These are phyloP conservation scores for Otis tarda DNA, from an alignment of 2,113 vertebrate genomes.

Conservation along the genomic window DNA sequence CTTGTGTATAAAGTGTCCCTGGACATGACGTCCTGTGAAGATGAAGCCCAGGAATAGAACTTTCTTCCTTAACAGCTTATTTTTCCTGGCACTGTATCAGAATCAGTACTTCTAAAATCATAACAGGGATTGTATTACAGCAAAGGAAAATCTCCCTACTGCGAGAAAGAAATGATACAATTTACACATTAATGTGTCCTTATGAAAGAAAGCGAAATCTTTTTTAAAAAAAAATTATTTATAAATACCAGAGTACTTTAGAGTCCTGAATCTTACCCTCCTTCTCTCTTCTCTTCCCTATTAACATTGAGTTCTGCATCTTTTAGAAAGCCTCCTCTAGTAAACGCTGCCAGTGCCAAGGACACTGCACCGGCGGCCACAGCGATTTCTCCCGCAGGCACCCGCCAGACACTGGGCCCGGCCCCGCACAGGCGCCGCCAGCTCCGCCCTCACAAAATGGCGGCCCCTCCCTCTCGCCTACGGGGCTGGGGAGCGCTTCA, in stretches of 20 bases:
- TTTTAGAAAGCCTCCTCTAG: too few relatives aligned
- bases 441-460: not conserved
- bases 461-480: too few relatives aligned
- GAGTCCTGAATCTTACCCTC: not conserved
- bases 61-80: accelerated
- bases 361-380: too few relatives aligned
- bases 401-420: too few relatives aligned
- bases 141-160: too few relatives aligned
- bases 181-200: not conserved
- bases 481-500: too few relatives aligned
- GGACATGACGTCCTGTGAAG: accelerated
- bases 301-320: not conserved
- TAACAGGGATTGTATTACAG: accelerated
- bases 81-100: not conserved
- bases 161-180: not conserved
- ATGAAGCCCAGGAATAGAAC: not conserved
- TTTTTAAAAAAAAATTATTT: not conserved
- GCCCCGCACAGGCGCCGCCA: too few relatives aligned
- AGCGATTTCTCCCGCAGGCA: accelerated
- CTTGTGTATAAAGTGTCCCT: not conserved
- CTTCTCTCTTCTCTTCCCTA: too few relatives aligned
- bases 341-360: too few relatives aligned
- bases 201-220: accelerated
- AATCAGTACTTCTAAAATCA: not conserved
- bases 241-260: not conserved